phyloP scores from a whole-genome alignment of 2,888 invertebrate species.

The Drymonia ruficornis region DNA sequence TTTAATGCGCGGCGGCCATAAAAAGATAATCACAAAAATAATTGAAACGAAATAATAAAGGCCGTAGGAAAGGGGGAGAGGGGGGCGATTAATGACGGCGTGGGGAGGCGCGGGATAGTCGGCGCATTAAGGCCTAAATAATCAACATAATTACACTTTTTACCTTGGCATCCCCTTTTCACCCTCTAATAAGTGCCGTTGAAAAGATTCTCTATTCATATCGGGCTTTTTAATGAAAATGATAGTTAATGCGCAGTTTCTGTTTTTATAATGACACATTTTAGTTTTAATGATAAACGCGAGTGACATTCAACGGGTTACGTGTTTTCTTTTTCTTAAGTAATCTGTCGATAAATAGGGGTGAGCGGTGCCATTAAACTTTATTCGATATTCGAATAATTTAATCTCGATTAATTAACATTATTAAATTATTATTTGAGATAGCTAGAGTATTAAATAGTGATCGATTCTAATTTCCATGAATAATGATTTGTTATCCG shows the following conservation, averaged over 20 bases:
- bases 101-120: conserved; percentile 73
- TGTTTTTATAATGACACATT: conserved; percentile 32
- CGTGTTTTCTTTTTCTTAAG: conserved; percentile 7
- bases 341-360: conserved; percentile 11
- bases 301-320: background rate
- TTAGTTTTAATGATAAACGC: conserved; percentile 13
- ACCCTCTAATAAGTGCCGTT: conserved; percentile 68
- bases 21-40: conserved; percentile 85
- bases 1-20: conserved; percentile 81
- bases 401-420: background rate
- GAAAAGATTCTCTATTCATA: conserved; percentile 70
- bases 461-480: background rate
- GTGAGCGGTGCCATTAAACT: conserved; percentile 1
- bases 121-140: conserved; percentile 83
- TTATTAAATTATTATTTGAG: background rate
- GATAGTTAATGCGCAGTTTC: conserved; percentile 51
- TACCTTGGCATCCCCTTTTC: conserved; percentile 74
- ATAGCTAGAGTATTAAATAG: background rate
- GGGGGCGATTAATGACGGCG: conserved; percentile 76
- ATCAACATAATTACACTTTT: conserved; percentile 85
- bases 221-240: conserved; percentile 49
- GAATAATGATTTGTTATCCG: background rate
- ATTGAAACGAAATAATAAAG: conserved; percentile 85
- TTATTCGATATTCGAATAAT: background rate
- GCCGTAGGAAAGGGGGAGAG: conserved; percentile 54